A percentile compares a stretch with the other conserved stretches of the same genome.
phyloP scores from a whole-genome alignment of 2,797 vertebrate genomes.

The Myiotriccus ornatus region DNA sequence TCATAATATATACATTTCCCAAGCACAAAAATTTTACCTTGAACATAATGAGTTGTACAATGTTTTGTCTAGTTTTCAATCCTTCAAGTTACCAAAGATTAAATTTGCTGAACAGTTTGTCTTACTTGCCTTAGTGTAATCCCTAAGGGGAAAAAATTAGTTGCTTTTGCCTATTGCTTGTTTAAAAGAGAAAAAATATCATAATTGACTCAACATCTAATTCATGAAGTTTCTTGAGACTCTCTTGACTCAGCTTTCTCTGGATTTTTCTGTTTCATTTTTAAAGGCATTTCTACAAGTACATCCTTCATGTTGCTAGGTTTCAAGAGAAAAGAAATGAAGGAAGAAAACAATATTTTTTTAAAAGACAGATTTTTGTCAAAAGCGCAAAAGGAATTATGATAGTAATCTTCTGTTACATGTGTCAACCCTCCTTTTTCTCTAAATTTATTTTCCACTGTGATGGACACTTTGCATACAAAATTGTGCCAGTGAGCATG shows the following conservation, averaged over 20 bases:
- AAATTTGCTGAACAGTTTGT: not conserved
- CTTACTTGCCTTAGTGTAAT: not conserved
- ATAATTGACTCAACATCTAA: not conserved
- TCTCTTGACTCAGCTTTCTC: not conserved
- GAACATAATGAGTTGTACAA: not conserved
- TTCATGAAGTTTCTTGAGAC: not conserved
- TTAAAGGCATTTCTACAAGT: not conserved
- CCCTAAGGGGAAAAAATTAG: not conserved
- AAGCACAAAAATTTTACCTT: not conserved
- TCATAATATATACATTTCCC: not conserved
- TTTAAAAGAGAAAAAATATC: not conserved
- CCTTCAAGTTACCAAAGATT: not conserved
- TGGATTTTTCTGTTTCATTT: not conserved
- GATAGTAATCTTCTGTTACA: not conserved
- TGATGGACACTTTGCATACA: not conserved
- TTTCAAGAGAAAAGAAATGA: constrained; percentile 21
- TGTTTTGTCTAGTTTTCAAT: constrained; percentile 24
- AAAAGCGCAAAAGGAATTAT: not conserved
- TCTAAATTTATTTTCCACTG: not conserved
- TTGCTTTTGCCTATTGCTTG: not conserved
- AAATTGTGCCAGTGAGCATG: not conserved
- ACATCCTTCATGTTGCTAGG: not conserved
- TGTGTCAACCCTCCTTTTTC: not conserved
- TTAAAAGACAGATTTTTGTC: not conserved
- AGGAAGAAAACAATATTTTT: not conserved